Conservation (phyloP, 2,113 vertebrate genomes). For the Pangasianodon gigas region DNA sequence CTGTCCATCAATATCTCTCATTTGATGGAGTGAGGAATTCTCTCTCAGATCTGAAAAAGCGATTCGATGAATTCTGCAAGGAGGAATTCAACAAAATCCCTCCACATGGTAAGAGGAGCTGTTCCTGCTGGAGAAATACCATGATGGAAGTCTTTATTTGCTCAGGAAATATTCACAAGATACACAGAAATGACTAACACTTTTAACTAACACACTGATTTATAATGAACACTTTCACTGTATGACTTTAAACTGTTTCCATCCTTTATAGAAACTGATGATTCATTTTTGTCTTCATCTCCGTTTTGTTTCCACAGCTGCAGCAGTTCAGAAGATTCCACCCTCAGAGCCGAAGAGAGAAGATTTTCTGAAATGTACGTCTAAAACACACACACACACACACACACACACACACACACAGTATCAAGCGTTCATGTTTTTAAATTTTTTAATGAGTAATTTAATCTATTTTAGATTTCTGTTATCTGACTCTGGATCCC, state of each 20-base stretch:
- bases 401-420: background rate
- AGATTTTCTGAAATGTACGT: slow-evolving; percentile 11
- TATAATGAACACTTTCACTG: no score
- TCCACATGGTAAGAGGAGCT: background rate
- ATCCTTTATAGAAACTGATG: background rate
- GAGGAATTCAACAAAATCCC: background rate
- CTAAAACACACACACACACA: background rate
- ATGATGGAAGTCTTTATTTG: background rate
- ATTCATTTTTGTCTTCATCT: background rate
- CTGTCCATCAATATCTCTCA: no score
- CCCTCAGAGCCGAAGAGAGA: background rate
- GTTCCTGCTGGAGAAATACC: background rate
- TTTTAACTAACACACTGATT: background rate
- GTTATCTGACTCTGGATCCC: no score
- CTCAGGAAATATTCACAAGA: background rate
- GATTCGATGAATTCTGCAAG: background rate
- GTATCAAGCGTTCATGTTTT: background rate
- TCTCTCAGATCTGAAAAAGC: background rate
- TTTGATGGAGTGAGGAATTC: background rate
- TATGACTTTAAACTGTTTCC: background rate
- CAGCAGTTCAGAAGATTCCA: background rate
- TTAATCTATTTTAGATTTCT: background rate
- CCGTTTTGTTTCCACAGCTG: background rate
- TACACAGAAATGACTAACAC: background rate
- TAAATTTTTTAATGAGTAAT: background rate